Conservation (phyloP, 2,113 vertebrate genomes). For the Petromus typicus region DNA sequence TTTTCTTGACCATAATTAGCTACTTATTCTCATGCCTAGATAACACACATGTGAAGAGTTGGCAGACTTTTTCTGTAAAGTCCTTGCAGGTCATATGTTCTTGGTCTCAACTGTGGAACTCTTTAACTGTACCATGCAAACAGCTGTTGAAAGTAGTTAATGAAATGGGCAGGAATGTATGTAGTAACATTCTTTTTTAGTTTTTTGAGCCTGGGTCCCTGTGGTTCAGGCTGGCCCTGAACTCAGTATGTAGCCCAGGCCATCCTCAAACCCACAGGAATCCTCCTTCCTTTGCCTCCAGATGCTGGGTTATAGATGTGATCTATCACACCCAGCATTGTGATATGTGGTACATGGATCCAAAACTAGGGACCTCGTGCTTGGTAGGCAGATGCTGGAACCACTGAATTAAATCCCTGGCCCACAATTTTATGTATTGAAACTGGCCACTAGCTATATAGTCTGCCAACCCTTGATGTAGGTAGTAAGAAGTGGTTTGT, state of each 20-base stretch:
- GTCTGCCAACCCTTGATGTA: not conserved
- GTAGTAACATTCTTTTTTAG: not conserved
- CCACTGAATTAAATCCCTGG: too few species aligned
- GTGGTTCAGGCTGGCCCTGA: too few species aligned
- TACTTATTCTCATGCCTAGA: constrained; percentile 49
- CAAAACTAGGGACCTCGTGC: too few species aligned
- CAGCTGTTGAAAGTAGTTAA: not conserved
- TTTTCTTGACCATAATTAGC: not conserved
- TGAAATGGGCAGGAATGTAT: not conserved
- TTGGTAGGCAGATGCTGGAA: too few species aligned
- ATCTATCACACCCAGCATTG: too few species aligned
- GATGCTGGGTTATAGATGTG: too few species aligned
- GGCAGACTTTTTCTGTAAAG: not conserved
- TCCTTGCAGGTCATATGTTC: not conserved
- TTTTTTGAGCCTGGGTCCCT: too few species aligned
- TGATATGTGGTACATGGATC: too few species aligned
- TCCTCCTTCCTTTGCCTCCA: too few species aligned
- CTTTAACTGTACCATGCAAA: not conserved
- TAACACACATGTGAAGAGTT: not conserved
- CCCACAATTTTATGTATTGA: not conserved
- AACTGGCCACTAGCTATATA: not conserved
- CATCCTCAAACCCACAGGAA: too few species aligned
- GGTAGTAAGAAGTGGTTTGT: not conserved
- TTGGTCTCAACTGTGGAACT: not conserved
- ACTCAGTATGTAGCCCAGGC: too few species aligned